These are phyloP conservation scores for Mugil cephalus DNA, from an alignment of 2,113 vertebrate species.

Conservation along the genomic window DNA sequence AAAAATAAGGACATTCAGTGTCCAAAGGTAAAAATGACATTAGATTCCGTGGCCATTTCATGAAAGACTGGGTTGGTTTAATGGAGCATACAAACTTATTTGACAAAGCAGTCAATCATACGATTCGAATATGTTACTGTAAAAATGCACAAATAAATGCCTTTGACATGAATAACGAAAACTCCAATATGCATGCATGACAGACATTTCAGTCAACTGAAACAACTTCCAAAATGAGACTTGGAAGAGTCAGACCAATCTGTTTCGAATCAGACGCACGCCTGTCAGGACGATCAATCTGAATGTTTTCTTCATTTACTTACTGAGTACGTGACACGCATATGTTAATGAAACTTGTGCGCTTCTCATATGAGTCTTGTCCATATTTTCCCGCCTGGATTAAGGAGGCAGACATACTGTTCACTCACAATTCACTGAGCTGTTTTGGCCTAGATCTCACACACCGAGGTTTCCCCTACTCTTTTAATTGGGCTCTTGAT, in stretches of 20 bases:
- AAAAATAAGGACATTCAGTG: too few species aligned
- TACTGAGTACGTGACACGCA: conserved; percentile 53
- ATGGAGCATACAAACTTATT: conserved; percentile 7
- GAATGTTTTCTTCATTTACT: conserved; percentile 65
- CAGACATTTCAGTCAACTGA: conserved; percentile 48
- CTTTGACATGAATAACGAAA: conserved; percentile 40
- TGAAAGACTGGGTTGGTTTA: neutral
- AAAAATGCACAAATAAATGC: conserved; percentile 22
- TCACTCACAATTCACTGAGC: conserved; percentile 65
- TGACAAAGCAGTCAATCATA: conserved; percentile 20
- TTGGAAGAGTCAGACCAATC: conserved; percentile 67
- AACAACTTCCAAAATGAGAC: conserved; percentile 57
- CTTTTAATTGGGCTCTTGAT: conserved; percentile 82
- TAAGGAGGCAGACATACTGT: conserved; percentile 61
- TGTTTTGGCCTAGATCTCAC: conserved; percentile 68
- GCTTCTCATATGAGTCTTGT: conserved; percentile 58
- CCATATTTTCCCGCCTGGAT: conserved; percentile 68
- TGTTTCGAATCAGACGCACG: conserved; percentile 66
- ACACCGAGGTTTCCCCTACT: conserved; percentile 64
- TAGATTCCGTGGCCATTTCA: too few species aligned
- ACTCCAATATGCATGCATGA: conserved; percentile 43
- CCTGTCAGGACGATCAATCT: conserved; percentile 67
- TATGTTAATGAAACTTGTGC: conserved; percentile 70
- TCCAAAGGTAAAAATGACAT: too few species aligned
- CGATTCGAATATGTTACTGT: conserved; percentile 4